These are phyloP conservation scores for Pollenia angustigena DNA, from an alignment of 2,888 invertebrate genomes.

Conservation along the genomic window DNA sequence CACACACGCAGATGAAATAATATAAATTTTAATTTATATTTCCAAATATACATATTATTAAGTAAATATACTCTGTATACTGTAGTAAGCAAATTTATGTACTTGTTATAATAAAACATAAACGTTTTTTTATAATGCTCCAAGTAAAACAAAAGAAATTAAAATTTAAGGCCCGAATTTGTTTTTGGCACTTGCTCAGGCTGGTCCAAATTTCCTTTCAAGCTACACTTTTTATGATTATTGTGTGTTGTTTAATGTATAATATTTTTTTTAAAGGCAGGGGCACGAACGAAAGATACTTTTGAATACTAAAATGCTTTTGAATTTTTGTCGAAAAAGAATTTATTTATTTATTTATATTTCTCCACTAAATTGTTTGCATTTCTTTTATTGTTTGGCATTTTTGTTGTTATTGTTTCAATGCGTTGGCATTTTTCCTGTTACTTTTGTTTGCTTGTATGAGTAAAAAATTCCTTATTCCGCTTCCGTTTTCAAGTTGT, in stretches of 20 bases:
- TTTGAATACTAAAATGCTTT: constrained; percentile 5
- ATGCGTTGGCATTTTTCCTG: constrained; percentile 49
- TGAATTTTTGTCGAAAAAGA: neutral
- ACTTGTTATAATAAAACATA: neutral
- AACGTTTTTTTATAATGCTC: neutral
- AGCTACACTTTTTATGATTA: constrained; percentile 17
- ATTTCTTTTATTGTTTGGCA: constrained; percentile 35
- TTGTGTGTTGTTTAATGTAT: neutral
- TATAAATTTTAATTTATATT: constrained; percentile 27
- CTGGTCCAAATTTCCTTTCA: neutral
- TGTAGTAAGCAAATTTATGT: neutral
- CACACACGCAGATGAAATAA: neutral
- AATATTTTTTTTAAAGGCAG: too few relatives aligned
- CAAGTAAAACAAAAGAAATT: constrained; percentile 31
- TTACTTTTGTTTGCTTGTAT: constrained; percentile 4
- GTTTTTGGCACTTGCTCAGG: constrained; percentile 8
- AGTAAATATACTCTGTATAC: neutral
- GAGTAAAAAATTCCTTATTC: constrained; percentile 38
- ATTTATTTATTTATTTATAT: constrained; percentile 28
- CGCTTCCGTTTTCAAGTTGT: constrained; percentile 49
- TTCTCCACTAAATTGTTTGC: constrained; percentile 60
- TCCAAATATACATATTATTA: constrained; percentile 3
- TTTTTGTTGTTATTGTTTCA: constrained; percentile 38
- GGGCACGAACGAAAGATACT: neutral
- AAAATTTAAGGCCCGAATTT: constrained; percentile 7